Evolutionary conservation across 2,797 vertebrate genomes (phyloP).

Genomic region (Astyanax mexicanus): DNA sequence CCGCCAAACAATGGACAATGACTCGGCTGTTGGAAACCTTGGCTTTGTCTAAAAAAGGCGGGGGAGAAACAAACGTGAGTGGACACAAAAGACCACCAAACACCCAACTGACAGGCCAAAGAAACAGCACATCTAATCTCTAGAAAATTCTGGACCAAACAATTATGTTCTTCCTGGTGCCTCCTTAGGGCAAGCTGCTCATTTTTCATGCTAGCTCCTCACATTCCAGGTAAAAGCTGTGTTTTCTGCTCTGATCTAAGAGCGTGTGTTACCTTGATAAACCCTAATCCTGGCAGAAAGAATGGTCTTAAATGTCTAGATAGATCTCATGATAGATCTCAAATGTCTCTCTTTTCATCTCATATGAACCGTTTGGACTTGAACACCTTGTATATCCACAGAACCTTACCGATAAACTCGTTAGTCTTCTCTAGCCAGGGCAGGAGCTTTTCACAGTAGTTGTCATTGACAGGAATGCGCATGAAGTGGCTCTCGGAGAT

Average conservation of each 20-base stretch:
- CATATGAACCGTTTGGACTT: background rate
- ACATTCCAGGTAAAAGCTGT: background rate
- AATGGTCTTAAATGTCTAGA: background rate
- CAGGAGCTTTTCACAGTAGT: slow-evolving; percentile 96
- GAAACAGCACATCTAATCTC: slow-evolving; percentile 27
- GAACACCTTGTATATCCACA: background rate
- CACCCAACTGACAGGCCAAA: slow-evolving; percentile 22
- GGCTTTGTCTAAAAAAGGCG: slow-evolving; percentile 87
- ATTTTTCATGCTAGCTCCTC: slow-evolving; percentile 20
- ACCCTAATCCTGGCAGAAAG: background rate
- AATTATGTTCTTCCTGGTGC: slow-evolving; percentile 31
- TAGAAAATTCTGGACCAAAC: slow-evolving; percentile 27
- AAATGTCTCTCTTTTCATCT: background rate
- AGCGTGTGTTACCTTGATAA: background rate
- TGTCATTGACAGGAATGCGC: slow-evolving; percentile 97
- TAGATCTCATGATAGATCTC: background rate
- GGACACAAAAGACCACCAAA: slow-evolving; percentile 48
- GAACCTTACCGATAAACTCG: slow-evolving; percentile 92
- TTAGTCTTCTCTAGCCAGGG: slow-evolving; percentile 98
- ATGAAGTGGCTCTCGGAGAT: slow-evolving; percentile 97
- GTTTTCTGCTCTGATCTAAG: background rate
- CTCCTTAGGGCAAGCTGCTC: slow-evolving; percentile 20
- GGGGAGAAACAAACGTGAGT: slow-evolving; percentile 33
- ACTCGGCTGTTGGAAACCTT: slow-evolving; percentile 98
- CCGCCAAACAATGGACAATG: slow-evolving; percentile 97